phyloP scores from a whole-genome alignment of 2,888 invertebrate species.

The Phrixothrix hirtus region DNA sequence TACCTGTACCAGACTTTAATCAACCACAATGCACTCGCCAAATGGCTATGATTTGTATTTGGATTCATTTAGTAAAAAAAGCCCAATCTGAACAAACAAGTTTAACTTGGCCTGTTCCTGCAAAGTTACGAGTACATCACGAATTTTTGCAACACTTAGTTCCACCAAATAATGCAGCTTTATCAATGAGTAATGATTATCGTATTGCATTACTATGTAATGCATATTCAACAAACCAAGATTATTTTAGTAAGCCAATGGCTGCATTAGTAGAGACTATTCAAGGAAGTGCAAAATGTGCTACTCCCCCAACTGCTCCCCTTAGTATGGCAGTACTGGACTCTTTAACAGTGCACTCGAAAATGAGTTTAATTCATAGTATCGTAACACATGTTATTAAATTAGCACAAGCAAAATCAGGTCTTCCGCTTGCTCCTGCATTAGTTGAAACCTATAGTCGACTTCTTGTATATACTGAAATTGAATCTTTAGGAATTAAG shows the following conservation, averaged over 20 bases:
- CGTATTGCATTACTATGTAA: slow-evolving; percentile 91
- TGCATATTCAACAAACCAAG: slow-evolving; percentile 92
- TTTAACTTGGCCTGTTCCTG: slow-evolving; percentile 49
- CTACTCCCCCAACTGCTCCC: slow-evolving; percentile 73
- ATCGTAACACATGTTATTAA: slow-evolving; percentile 90
- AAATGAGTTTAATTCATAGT: slow-evolving; percentile 77
- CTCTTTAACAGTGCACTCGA: slow-evolving; percentile 92
- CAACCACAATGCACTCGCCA: slow-evolving; percentile 85
- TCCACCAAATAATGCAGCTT: slow-evolving; percentile 66
- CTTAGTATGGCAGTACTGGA: slow-evolving; percentile 91
- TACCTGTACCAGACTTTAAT: slow-evolving; percentile 86
- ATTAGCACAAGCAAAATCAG: slow-evolving; percentile 83
- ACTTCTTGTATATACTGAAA: slow-evolving; percentile 92
- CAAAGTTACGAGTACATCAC: slow-evolving; percentile 50
- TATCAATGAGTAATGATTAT: slow-evolving; percentile 83
- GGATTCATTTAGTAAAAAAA: slow-evolving; percentile 94
- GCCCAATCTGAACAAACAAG: slow-evolving; percentile 85
- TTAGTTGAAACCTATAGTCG: slow-evolving; percentile 94
- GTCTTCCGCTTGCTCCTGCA: slow-evolving; percentile 85
- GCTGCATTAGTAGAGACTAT: slow-evolving; percentile 84
- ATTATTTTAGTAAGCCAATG: slow-evolving; percentile 90
- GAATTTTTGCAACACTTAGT: slow-evolving; percentile 86
- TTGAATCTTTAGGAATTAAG: slow-evolving; percentile 94
- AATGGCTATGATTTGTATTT: slow-evolving; percentile 94
- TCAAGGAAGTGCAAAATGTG: slow-evolving; percentile 60